Conservation (phyloP, 2,888 invertebrate species). For the Leptarthrus brevirostris region DNA sequence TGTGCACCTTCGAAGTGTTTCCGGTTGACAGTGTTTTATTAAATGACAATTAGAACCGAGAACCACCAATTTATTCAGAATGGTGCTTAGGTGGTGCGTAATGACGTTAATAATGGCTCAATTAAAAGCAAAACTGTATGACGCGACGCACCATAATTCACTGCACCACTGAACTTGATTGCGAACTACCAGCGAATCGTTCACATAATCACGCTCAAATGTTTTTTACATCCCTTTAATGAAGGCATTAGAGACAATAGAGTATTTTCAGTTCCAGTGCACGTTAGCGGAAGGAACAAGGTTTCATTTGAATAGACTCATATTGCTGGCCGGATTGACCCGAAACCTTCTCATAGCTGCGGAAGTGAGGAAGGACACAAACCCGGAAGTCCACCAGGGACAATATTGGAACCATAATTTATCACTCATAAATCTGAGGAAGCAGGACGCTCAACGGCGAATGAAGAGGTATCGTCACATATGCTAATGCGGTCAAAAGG, state of each 20-base stretch:
- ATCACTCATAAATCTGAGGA: constrained; percentile 38
- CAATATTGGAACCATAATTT: constrained; percentile 42
- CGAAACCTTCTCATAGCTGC: neutral
- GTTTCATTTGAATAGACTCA: constrained; percentile 11
- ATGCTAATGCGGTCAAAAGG: constrained; percentile 48
- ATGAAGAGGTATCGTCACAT: constrained; percentile 17
- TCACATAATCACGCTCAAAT: constrained; percentile 37
- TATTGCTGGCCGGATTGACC: neutral
- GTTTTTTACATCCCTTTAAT: constrained; percentile 41
- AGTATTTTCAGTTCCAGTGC: neutral
- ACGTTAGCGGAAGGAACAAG: constrained; percentile 22
- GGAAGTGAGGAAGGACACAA: neutral
- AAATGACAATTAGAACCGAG: constrained; percentile 52
- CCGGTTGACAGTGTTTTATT: constrained; percentile 52
- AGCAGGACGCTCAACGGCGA: constrained; percentile 16
- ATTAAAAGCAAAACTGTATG: constrained; percentile 43
- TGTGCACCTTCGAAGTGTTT: constrained; percentile 39
- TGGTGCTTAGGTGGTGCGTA: constrained; percentile 48
- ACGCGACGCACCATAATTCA: constrained; percentile 39
- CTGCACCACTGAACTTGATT: constrained; percentile 24
- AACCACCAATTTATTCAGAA: constrained; percentile 49
- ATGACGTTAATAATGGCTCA: constrained; percentile 53
- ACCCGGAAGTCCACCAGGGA: constrained; percentile 41
- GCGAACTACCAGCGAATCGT: constrained; percentile 38
- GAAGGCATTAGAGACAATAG: constrained; percentile 40